Evolutionary conservation across 1,140 invertebrate species (phyloP).

Genomic region (Heliconius himera): DNA sequence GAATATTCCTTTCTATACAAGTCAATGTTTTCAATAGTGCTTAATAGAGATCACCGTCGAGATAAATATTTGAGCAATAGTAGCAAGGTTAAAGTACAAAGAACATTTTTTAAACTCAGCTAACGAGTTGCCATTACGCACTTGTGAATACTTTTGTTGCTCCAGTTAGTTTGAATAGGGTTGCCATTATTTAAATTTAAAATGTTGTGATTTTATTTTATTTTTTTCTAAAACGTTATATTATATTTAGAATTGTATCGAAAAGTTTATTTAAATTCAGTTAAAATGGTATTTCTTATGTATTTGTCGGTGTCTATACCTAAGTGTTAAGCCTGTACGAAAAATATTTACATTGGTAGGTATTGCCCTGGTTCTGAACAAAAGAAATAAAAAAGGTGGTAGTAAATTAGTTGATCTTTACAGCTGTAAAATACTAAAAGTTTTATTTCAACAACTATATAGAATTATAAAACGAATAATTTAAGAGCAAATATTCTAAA

Average conservation of each 20-base stretch:
- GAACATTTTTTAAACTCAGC: slow-evolving; percentile 35
- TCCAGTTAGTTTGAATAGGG: slow-evolving; percentile 28
- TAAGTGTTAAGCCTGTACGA: background rate
- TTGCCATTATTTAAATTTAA: slow-evolving; percentile 4
- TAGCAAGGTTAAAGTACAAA: slow-evolving; percentile 37
- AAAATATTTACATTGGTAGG: background rate
- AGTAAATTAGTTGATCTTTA: background rate
- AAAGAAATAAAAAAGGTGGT: too few species aligned
- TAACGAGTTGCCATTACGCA: slow-evolving; percentile 35
- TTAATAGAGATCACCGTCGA: slow-evolving; percentile 21
- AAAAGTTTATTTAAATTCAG: too few species aligned
- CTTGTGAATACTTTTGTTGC: slow-evolving; percentile 36
- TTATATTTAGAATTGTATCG: background rate
- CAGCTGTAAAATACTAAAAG: too few species aligned
- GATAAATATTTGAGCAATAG: slow-evolving; percentile 40
- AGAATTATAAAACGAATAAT: too few species aligned
- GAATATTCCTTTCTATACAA: slow-evolving; percentile 14
- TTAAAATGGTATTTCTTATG: background rate
- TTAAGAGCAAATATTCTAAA: too few species aligned
- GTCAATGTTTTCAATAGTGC: slow-evolving; percentile 6
- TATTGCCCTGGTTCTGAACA: too few species aligned
- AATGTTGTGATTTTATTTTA: background rate
- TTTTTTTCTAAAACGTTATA: background rate
- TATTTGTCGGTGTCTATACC: background rate
- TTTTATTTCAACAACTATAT: too few species aligned